Percentiles rank a stretch among this genome's conserved stretches.
Conservation (phyloP, 2,888 invertebrate genomes). For the Drosophila phalerata region DNA sequence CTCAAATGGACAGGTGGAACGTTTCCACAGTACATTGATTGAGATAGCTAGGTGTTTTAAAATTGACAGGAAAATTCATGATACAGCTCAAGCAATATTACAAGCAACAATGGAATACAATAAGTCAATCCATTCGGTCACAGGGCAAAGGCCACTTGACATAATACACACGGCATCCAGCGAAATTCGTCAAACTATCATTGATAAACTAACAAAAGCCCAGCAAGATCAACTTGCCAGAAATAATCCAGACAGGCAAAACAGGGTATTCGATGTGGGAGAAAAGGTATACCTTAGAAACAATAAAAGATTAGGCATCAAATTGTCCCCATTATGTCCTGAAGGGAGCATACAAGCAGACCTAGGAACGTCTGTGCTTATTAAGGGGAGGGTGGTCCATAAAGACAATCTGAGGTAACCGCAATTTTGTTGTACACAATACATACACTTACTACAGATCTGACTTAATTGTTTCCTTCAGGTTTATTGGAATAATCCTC, state of each 20-base stretch:
- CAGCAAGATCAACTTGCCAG: background rate
- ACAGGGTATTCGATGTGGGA: background rate
- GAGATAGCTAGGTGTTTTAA: background rate
- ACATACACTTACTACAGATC: too few relatives aligned
- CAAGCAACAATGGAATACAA: constrained; percentile 1
- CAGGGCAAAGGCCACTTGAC: background rate
- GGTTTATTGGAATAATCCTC: too few relatives aligned
- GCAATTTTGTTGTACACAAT: too few relatives aligned
- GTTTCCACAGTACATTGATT: constrained; percentile 3
- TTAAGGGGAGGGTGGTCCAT: too few relatives aligned
- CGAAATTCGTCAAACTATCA: too few relatives aligned
- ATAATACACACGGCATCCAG: background rate
- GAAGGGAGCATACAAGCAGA: too few relatives aligned
- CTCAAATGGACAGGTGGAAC: constrained; percentile 13
- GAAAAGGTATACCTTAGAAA: background rate
- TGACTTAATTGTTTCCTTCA: too few relatives aligned
- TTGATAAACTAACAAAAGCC: background rate
- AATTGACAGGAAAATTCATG: background rate
- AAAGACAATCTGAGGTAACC: too few relatives aligned
- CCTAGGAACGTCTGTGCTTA: too few relatives aligned
- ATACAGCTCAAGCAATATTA: background rate
- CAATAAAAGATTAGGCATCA: background rate
- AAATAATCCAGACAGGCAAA: too few relatives aligned
- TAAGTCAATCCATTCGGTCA: background rate
- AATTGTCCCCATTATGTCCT: constrained; percentile 44